Evolutionary conservation across 1,140 invertebrate species (phyloP), one percentile per base, ranked within the genome.

Genomic region (Chironomus tepperi): DNA sequence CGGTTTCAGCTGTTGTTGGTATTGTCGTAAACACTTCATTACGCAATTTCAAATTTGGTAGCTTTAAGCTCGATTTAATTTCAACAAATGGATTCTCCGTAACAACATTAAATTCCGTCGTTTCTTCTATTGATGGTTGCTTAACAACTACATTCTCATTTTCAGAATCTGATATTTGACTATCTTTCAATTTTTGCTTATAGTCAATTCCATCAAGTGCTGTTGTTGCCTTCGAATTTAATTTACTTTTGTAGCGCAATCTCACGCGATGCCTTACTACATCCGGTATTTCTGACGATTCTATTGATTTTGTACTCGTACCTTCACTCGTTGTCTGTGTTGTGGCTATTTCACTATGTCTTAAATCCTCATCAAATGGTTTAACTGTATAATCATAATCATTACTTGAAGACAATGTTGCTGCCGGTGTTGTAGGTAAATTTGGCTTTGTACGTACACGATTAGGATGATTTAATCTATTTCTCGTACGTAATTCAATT

Each of bases 161-260:
- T 19, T 70, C 65, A 21, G n/a, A 18, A 70, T 70, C 65, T 10
- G 65, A 70, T 19, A 70, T 70, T 70, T 70, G 65, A 19, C 19
- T 70, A 21, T 70, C 19, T 70, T 12, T 15, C 47, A 57, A 15
- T 57, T 70, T 70, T 18, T 15, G 18, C 18, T 70, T 70, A 70
- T 21, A 19, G 10, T 70, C 10, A 70, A 12, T 21, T 6, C 16
- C 65, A 21, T 70, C 65, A n/a, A 70, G 65, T 19, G 65, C 7
- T 57, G 47, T n/a, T 57, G 12, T 57, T 70, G 65, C 16, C n/a
- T 70, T 70, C 7, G 65, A 5, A 18, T 19, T 18, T 5, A 70
- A 16, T 70, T 70, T 70, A 70, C 18, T 70, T 19, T 70, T 70
- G 19, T 70, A 70, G 18, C 65, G 65, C 18, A 70, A 70, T 70